phyloP scores from a whole-genome alignment of 1,140 invertebrate genomes.

The Drosophila serrata region DNA sequence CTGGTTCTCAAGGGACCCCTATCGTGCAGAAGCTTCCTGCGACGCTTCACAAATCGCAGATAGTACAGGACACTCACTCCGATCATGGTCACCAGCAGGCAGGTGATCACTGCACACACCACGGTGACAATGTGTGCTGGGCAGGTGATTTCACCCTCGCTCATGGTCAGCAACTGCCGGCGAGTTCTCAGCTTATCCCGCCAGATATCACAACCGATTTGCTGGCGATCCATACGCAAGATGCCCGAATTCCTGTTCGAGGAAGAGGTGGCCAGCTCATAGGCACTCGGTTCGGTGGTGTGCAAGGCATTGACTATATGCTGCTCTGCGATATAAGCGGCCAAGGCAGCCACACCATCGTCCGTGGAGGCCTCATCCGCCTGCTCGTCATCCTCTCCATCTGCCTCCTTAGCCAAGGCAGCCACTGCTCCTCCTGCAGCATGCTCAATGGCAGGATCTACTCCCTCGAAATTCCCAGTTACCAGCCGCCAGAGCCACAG shows the following conservation, averaged over 20 bases:
- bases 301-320: slow-evolving; percentile 73
- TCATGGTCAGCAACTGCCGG: slow-evolving; percentile 68
- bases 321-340: slow-evolving; percentile 78
- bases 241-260: slow-evolving; percentile 54
- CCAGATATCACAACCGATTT: slow-evolving; percentile 84
- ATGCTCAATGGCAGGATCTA: slow-evolving; percentile 58
- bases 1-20: slow-evolving; percentile 71
- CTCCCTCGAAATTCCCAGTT: slow-evolving; percentile 77
- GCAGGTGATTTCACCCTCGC: slow-evolving; percentile 82
- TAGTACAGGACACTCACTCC: slow-evolving; percentile 82
- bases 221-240: slow-evolving; percentile 76
- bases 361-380: slow-evolving; percentile 62
- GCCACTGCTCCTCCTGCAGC: slow-evolving; percentile 69
- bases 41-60: slow-evolving; percentile 77
- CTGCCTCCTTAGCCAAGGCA: slow-evolving; percentile 70
- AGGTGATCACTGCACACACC: slow-evolving; percentile 81
- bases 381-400: slow-evolving; percentile 41
- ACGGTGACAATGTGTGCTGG: slow-evolving; percentile 85
- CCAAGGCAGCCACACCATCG: slow-evolving; percentile 56
- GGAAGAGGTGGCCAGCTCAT: slow-evolving; percentile 57
- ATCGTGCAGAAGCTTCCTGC: slow-evolving; percentile 76
- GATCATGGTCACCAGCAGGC: slow-evolving; percentile 76
- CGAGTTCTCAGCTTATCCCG: slow-evolving; percentile 69
- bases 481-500: slow-evolving; percentile 93
- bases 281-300: slow-evolving; percentile 70